A percentile compares a stretch with the other conserved stretches of the same genome.
Conservation (phyloP, 2,888 invertebrate species). For the Drosophila kuntzei region DNA sequence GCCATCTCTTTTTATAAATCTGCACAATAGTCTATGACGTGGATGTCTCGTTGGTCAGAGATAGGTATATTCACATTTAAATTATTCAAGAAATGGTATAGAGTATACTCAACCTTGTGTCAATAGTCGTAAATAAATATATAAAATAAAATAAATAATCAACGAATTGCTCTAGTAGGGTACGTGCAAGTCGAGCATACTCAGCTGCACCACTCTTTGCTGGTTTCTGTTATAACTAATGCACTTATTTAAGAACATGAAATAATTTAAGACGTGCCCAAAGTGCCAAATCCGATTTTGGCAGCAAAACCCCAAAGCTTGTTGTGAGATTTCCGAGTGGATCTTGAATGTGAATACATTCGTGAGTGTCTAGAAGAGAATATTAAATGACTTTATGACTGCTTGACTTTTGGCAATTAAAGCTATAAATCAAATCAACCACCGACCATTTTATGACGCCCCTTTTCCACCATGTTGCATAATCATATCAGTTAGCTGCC, state of each 20-base stretch:
- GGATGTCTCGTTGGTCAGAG: background rate
- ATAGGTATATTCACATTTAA: slow-evolving; percentile 27
- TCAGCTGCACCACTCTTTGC: background rate
- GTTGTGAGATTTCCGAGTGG: slow-evolving; percentile 24
- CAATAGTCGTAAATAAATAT: no score
- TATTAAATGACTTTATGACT: slow-evolving; percentile 52
- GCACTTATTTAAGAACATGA: slow-evolving; percentile 55
- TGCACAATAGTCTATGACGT: slow-evolving; percentile 26
- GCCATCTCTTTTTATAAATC: slow-evolving; percentile 54
- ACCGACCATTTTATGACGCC: slow-evolving; percentile 12
- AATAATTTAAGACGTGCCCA: slow-evolving; percentile 69
- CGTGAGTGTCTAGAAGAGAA: slow-evolving; percentile 48
- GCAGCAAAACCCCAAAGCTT: slow-evolving; percentile 25
- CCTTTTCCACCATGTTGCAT: slow-evolving; percentile 7
- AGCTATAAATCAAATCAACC: slow-evolving; percentile 42
- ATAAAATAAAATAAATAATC: background rate
- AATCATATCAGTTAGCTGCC: slow-evolving; percentile 20
- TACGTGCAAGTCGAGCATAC: background rate
- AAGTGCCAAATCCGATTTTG: slow-evolving; percentile 76
- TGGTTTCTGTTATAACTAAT: slow-evolving; percentile 48
- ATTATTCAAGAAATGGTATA: background rate
- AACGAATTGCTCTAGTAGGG: no score
- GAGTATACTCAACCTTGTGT: background rate
- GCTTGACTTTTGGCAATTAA: slow-evolving; percentile 52
- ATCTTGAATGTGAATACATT: slow-evolving; percentile 15